These are phyloP conservation scores for Liopterus haemorrhoidalis DNA, from an alignment of 2,888 invertebrate genomes.

Conservation along the genomic window DNA sequence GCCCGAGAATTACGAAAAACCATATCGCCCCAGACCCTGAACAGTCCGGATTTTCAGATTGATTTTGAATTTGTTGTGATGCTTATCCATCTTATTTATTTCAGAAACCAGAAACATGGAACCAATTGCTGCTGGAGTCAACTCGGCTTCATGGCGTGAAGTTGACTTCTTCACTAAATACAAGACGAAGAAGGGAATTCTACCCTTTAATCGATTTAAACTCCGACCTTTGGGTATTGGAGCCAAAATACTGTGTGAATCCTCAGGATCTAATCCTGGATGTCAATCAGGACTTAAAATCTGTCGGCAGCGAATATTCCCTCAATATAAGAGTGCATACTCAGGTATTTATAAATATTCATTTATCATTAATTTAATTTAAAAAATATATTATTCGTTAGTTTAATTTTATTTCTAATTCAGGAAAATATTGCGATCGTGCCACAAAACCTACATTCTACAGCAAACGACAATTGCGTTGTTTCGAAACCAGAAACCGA, in stretches of 20 bases:
- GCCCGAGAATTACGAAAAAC: too few species aligned
- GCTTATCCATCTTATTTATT: too few species aligned
- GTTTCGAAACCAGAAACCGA: too few species aligned
- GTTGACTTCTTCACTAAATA: too few species aligned
- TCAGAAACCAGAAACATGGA: constrained; percentile 42
- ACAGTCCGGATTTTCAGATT: too few species aligned
- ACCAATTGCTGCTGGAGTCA: constrained; percentile 38
- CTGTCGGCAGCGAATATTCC: constrained; percentile 16
- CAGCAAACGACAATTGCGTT: not conserved
- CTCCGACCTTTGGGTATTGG: constrained; percentile 34
- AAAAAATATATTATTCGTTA: too few species aligned
- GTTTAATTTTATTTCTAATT: too few species aligned
- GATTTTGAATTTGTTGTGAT: too few species aligned
- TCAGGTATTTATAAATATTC: too few species aligned
- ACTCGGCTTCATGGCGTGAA: constrained; percentile 49
- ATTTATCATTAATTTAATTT: too few species aligned
- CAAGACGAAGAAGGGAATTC: constrained; percentile 5
- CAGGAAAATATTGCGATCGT: constrained; percentile 25
- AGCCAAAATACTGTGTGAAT: constrained; percentile 36
- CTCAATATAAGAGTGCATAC: not conserved
- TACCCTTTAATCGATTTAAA: constrained; percentile 26
- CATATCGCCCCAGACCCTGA: too few species aligned
- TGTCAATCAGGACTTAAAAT: constrained; percentile 20
- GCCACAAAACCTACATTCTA: constrained; percentile 21
- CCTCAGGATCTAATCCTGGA: constrained; percentile 39